Conservation (phyloP, 2,888 invertebrate genomes). For the Crossocerus cetratus region DNA sequence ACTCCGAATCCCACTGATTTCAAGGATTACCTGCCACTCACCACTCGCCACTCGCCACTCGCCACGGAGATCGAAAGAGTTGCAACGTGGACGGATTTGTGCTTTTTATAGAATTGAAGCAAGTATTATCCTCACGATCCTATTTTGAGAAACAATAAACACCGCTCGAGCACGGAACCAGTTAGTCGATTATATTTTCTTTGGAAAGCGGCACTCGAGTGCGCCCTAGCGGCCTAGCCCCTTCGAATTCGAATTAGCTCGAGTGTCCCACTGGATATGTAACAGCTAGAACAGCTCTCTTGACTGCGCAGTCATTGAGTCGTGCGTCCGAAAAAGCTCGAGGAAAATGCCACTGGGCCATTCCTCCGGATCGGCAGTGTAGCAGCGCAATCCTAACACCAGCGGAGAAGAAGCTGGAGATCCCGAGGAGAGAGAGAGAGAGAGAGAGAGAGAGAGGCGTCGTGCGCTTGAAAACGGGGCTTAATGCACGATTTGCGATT, state of each 20-base stretch:
- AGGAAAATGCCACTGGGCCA: conserved; percentile 14
- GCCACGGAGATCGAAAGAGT: no score
- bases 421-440: not conserved
- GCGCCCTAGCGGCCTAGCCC: no score
- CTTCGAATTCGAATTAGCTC: conserved; percentile 7
- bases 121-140: no score
- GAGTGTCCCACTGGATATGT: not conserved
- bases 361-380: no score
- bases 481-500: conserved; percentile 36
- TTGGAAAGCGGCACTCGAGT: not conserved
- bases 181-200: not conserved
- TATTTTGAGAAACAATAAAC: not conserved
- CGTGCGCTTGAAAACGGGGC: conserved; percentile 1
- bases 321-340: not conserved
- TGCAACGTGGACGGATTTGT: no score
- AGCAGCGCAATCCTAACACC: no score
- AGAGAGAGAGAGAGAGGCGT: no score
- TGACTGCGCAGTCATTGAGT: not conserved
- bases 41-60: no score
- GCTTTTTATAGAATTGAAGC: no score
- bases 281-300: not conserved
- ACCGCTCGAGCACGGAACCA: not conserved
- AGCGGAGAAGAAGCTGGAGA: no score
- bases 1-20: no score
- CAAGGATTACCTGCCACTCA: no score